Base-by-base conservation (phyloP, 35 echinoderm and acorn worm species). In the Anneissia japonica region DNA sequence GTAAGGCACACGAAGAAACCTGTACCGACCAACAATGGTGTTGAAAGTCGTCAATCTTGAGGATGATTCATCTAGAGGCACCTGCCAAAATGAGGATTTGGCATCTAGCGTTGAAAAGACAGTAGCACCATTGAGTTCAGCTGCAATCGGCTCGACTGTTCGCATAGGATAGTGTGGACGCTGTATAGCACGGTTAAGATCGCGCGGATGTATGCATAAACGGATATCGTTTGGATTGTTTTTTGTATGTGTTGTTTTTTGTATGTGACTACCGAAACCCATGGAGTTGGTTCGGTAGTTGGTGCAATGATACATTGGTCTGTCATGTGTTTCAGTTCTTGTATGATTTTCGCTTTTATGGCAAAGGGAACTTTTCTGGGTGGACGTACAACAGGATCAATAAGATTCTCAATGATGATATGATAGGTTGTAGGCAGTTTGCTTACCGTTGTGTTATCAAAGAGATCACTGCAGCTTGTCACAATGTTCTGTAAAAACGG, bases 161-260 rank as follows among this genome's bases (percentile, higher is more conserved):
- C 77, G 33, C 75, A 84, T 86, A 72, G 84, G 90, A 38, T 85
- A 77, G 36, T 91, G 79, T 0, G 90, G 79, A 19, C 90, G 83
- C 79, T 91, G 75, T 31, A 91, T 43, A 36, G 90, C 90, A 29
- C 40, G 7, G 51, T 91, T 91, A 4, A 91, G 78, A 39, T 91
- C 77, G 35, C 83, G 51, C 0, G 76, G 84, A 56, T 82, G 77
- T 1, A 91, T 91, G 36, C 90, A 91, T 16, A 86, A 31, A 33
- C 84, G 76, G n/a, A 86, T 87, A 39, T 86, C 84, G 35, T 81
- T 37, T n/a, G n/a, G 29, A 28, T 76, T 26, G 10, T 74, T 81
- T 91, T n/a, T n/a, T n/a, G n/a, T n/a, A n/a, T n/a, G n/a, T n/a
- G n/a, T n/a, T n/a, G n/a, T n/a, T n/a, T 91, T 41, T 81, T 86